Evolutionary conservation across 1,140 invertebrate species (phyloP).

Genomic region (Drosophila kohkoa): DNA sequence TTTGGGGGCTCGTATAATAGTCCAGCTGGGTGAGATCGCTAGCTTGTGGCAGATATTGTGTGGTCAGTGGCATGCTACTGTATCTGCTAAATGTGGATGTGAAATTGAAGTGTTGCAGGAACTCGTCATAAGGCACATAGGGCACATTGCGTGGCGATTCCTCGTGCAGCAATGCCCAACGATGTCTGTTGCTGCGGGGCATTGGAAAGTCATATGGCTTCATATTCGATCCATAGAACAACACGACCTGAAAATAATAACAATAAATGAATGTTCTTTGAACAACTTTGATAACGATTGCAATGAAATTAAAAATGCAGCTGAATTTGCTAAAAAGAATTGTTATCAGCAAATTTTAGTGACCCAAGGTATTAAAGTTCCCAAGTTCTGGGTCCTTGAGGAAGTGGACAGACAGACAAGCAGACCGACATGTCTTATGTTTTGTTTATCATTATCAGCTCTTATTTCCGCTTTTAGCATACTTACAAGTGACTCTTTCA

Average conservation of each 20-base stretch:
- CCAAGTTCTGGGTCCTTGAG: too few species aligned
- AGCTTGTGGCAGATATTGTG: slow-evolving; percentile 89
- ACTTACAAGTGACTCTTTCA: slow-evolving; percentile 37
- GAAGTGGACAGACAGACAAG: too few species aligned
- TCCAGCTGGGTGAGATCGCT: slow-evolving; percentile 86
- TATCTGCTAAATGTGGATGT: slow-evolving; percentile 92
- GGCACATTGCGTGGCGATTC: slow-evolving; percentile 94
- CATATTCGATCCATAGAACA: slow-evolving; percentile 74
- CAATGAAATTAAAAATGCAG: too few species aligned
- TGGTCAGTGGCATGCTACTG: slow-evolving; percentile 91
- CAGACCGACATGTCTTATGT: too few species aligned
- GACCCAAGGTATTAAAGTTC: too few species aligned
- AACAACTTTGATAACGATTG: too few species aligned
- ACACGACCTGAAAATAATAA: slow-evolving; percentile 48
- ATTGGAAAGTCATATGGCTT: slow-evolving; percentile 87
- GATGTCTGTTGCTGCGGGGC: slow-evolving; percentile 86
- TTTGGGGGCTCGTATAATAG: slow-evolving; percentile 26
- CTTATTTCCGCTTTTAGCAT: background rate
- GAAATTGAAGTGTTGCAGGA: slow-evolving; percentile 90
- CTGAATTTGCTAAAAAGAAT: too few species aligned
- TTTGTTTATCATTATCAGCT: too few species aligned
- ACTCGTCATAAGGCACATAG: slow-evolving; percentile 87
- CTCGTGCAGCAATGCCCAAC: slow-evolving; percentile 94
- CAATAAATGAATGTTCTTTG: background rate
- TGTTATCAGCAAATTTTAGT: too few species aligned